Evolutionary conservation across 1,140 invertebrate genomes (phyloP).

Genomic region (Drosophila ironensis): DNA sequence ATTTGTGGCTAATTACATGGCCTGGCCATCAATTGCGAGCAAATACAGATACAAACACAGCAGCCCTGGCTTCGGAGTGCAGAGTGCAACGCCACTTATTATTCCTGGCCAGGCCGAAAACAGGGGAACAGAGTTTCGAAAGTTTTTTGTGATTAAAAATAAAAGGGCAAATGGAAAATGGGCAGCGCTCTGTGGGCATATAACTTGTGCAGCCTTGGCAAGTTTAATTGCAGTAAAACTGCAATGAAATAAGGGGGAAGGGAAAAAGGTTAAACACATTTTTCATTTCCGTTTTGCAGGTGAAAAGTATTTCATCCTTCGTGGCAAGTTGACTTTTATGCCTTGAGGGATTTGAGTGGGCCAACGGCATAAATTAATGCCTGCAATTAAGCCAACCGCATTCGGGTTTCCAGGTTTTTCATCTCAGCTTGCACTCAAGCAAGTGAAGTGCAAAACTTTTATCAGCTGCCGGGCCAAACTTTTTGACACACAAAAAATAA

Average conservation of each 20-base stretch:
- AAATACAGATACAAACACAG: constrained; percentile 31
- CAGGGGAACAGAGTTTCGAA: constrained; percentile 16
- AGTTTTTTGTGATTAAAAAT: constrained; percentile 79
- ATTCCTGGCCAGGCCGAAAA: constrained; percentile 18
- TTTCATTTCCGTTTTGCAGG: constrained; percentile 7
- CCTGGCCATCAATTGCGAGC: constrained; percentile 71
- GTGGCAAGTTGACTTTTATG: not conserved
- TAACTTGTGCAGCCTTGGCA: constrained; percentile 11
- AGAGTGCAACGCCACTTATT: constrained; percentile 33
- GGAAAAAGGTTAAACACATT: not conserved
- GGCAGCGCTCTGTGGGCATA: constrained; percentile 4
- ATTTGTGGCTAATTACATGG: constrained; percentile 79
- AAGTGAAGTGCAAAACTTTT: constrained; percentile 57
- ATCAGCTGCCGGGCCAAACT: constrained; percentile 49
- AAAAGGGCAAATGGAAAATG: not conserved
- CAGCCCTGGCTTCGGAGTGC: no score
- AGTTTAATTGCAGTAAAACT: not conserved
- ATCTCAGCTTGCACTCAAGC: constrained; percentile 12
- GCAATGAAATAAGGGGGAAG: not conserved
- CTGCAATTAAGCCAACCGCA: constrained; percentile 55
- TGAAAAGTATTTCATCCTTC: constrained; percentile 6
- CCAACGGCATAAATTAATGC: constrained; percentile 42
- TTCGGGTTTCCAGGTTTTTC: constrained; percentile 20
- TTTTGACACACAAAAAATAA: no score
- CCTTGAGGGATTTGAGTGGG: not conserved